Evolutionary conservation across 2,797 vertebrate species (phyloP).

Genomic region (Microctenopoma lineatum): DNA sequence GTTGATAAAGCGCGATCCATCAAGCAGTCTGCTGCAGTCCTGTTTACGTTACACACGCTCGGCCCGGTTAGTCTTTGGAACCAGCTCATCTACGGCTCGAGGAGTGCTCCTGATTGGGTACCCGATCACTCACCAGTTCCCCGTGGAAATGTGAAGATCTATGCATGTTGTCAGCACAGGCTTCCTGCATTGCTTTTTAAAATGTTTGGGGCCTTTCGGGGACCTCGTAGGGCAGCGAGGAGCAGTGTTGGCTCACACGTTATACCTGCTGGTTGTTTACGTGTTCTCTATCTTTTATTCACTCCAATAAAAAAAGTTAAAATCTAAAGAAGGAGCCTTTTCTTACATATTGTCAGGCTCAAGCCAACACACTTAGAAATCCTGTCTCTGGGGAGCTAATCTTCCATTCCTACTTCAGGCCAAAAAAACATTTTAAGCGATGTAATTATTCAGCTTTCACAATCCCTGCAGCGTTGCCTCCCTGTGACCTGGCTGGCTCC

Average conservation of each 20-base stretch:
- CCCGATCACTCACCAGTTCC: too few relatives aligned
- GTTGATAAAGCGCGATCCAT: too few relatives aligned
- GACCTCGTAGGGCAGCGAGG: slow-evolving; percentile 28
- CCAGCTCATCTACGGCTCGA: too few relatives aligned
- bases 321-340: slow-evolving; percentile 39
- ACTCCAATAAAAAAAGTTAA: slow-evolving; percentile 3
- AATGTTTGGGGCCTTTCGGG: too few relatives aligned
- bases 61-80: too few relatives aligned
- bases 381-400: slow-evolving; percentile 57
- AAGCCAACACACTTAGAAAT: slow-evolving; percentile 49
- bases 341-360: slow-evolving; percentile 42
- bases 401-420: slow-evolving; percentile 54
- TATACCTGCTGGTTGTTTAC: slow-evolving; percentile 34
- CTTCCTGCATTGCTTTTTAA: too few relatives aligned
- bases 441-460: slow-evolving; percentile 72
- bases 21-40: too few relatives aligned
- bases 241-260: slow-evolving; percentile 25
- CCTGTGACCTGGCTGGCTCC: slow-evolving; percentile 55
- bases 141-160: too few relatives aligned
- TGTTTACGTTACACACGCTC: too few relatives aligned
- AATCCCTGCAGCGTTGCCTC: slow-evolving; percentile 54
- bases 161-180: too few relatives aligned
- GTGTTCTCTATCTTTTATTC: slow-evolving; percentile 28
- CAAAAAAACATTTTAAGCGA: slow-evolving; percentile 69
- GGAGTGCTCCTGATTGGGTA: too few relatives aligned